Conservation (phyloP, 2,888 invertebrate species). For the Ernsta delagoae region DNA sequence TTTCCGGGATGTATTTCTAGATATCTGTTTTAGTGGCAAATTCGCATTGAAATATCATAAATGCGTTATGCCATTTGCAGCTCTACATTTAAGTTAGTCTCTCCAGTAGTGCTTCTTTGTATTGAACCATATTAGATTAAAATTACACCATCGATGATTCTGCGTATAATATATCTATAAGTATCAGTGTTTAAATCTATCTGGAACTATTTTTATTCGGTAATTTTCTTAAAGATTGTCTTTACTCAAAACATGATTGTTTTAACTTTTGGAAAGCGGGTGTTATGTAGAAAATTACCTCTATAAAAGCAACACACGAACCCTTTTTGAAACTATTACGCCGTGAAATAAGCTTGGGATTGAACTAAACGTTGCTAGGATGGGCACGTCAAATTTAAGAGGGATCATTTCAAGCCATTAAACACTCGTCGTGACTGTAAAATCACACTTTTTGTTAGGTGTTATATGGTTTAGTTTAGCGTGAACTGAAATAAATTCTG, state of each 20-base stretch:
- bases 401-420: conserved; percentile 27
- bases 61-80: too few relatives aligned
- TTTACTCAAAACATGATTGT: too few relatives aligned
- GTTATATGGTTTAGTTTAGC: conserved; percentile 8
- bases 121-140: too few relatives aligned
- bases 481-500: neutral
- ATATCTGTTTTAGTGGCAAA: neutral
- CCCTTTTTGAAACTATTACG: conserved; percentile 5
- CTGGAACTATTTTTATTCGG: too few relatives aligned
- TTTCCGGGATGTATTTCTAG: conserved; percentile 22
- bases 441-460: conserved; percentile 26
- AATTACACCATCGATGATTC: too few relatives aligned
- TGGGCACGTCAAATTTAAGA: conserved; percentile 11
- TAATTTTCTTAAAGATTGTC: too few relatives aligned
- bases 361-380: conserved; percentile 13
- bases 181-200: too few relatives aligned
- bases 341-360: conserved; percentile 20
- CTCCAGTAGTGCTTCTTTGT: too few relatives aligned
- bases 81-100: too few relatives aligned
- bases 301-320: conserved; percentile 2
- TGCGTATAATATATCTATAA: too few relatives aligned
- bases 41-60: neutral
- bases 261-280: neutral
- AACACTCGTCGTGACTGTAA: conserved; percentile 8
- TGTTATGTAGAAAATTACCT: neutral